Base-by-base conservation (phyloP, 2,888 invertebrate species). In the Heteromyza rotundicornis region DNA sequence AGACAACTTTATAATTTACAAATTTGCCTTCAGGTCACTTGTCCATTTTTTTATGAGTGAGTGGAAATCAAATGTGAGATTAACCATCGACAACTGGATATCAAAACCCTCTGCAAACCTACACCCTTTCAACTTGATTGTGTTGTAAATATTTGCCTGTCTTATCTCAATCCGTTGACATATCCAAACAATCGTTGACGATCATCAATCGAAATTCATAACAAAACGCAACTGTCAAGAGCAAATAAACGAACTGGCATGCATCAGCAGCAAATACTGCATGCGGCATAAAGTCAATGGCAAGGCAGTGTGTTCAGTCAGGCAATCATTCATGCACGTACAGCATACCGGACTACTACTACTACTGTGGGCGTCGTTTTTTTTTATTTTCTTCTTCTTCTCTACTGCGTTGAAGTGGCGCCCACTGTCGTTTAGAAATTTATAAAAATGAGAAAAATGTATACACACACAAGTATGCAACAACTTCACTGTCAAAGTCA, bases 401-500 rank as follows among this genome's bases (percentile, higher is more conserved):
- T n/a, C n/a, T n/a, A 20, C 20, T 47, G 19, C 17, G n/a, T n/a
- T 47, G 17, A 47, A 19, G 47, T 47, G 47, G 47, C 47, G 47
- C 47, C 47, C 47, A 47, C 47, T 47, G 5, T 17, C 20, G 3
- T n/a, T n/a, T n/a, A n/a, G n/a, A n/a, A n/a, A n/a, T n/a, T n/a
- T n/a, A 40, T n/a, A 40, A 40, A n/a, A 27, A 27, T 7, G 10
- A 27, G 10, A 27, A 27, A 27, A 27, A 27, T 27, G 5, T 8
- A 8, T 40, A 40, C n/a, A 40, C n/a, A n/a, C n/a, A n/a, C n/a
- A 40, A n/a, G 14, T 8, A 47, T 19, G 10, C 17, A 17, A 47
- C 47, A 47, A 47, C 40, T 47, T 47, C 47, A 47, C 7, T 47
- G 47, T 20, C 47, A 47, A 47, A 19, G 47, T 47, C 47, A 47